Conservation (phyloP, 2,797 vertebrate species). For the Propithecus deckenii region DNA sequence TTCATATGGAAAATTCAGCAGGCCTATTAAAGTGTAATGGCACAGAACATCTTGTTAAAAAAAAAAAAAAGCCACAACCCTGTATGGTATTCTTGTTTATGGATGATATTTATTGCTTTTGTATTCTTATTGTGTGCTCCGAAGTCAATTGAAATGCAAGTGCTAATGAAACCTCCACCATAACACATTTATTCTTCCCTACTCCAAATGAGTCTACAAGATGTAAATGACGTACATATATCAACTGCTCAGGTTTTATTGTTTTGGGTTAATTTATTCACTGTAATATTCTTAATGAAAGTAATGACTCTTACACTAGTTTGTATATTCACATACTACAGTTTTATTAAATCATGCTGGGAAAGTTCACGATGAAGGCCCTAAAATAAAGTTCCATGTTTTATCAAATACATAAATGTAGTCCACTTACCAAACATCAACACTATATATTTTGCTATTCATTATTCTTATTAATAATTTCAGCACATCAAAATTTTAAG, state of each 20-base stretch:
- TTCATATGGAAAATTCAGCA: conserved; percentile 79
- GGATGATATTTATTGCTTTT: conserved; percentile 85
- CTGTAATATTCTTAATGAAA: conserved; percentile 89
- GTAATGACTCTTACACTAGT: conserved; percentile 87
- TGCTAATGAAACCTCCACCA: conserved; percentile 86
- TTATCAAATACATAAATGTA: conserved; percentile 83
- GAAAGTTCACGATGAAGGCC: conserved; percentile 82
- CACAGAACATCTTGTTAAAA: conserved; percentile 82
- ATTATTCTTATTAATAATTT: conserved; percentile 76
- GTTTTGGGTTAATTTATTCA: conserved; percentile 88
- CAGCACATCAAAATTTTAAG: conserved; percentile 64
- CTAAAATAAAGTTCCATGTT: conserved; percentile 80
- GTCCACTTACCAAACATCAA: conserved; percentile 81
- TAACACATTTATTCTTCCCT: conserved; percentile 84
- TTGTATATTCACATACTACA: conserved; percentile 82
- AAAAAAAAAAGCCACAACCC: conserved; percentile 55
- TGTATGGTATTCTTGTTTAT: conserved; percentile 85
- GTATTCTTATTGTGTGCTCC: conserved; percentile 79
- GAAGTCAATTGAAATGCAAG: conserved; percentile 87
- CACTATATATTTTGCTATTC: conserved; percentile 76
- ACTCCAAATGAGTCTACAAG: conserved; percentile 84
- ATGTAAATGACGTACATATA: conserved; percentile 88
- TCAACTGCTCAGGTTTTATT: conserved; percentile 87
- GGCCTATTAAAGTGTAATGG: conserved; percentile 83
- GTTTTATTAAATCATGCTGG: conserved; percentile 88